These are phyloP conservation scores for Zoroaster sp. DNA, from an alignment of 53 echinoderm and acorn worm genomes.

Conservation along the genomic window DNA sequence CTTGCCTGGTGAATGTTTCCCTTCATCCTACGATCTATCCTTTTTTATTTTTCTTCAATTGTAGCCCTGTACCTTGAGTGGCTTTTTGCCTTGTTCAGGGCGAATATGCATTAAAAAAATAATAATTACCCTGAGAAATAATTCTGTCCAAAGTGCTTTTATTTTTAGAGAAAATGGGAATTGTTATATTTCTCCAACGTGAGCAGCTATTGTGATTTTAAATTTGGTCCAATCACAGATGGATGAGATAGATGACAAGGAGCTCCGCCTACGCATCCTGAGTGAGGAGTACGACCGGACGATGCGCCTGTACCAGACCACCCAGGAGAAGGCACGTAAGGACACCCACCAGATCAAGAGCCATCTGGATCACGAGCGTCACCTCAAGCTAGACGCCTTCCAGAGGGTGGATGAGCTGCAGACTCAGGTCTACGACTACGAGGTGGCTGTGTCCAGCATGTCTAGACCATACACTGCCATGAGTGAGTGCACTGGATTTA, in stretches of 20 bases:
- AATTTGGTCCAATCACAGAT: constrained; percentile 57
- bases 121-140: no score
- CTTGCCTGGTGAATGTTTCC: no score
- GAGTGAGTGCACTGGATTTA: constrained; percentile 67
- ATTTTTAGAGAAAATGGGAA: no score
- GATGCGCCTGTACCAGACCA: constrained; percentile 76
- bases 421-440: constrained; percentile 96
- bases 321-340: constrained; percentile 83
- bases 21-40: no score
- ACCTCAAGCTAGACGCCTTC: constrained; percentile 91
- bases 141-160: no score
- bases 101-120: no score
- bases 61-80: no score
- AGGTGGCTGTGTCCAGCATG: constrained; percentile 75
- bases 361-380: constrained; percentile 81
- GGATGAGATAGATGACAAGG: constrained; percentile 93
- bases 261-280: constrained; percentile 70
- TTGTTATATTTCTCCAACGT: background rate
- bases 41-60: no score
- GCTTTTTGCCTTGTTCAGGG: no score
- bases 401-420: constrained; percentile 92
- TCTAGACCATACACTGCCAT: constrained; percentile 87
- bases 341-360: constrained; percentile 75
- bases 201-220: background rate
- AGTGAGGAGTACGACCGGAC: constrained; percentile 81